Evolutionary conservation across 2,888 invertebrate genomes (phyloP).

Genomic region (Apotomis turbidana): DNA sequence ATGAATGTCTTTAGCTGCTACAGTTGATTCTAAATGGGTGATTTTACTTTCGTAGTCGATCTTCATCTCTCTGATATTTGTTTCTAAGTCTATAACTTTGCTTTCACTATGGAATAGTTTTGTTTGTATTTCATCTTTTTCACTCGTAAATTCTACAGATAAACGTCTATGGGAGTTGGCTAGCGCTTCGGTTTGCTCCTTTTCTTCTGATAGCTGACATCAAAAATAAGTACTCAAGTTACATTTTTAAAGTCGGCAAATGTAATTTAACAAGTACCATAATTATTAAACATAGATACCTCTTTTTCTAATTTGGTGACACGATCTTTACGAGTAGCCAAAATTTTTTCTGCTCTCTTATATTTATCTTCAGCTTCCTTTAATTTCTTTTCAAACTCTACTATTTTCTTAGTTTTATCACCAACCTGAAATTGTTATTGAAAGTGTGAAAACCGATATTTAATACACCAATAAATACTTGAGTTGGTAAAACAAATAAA

Average conservation of each 20-base stretch:
- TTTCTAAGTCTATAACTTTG: conserved; percentile 76
- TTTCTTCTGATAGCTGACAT: conserved; percentile 78
- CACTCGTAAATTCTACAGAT: conserved; percentile 73
- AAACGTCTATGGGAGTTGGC: conserved; percentile 69
- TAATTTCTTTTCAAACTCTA: conserved; percentile 86
- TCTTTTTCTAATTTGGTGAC: conserved; percentile 85
- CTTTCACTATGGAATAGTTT: conserved; percentile 77
- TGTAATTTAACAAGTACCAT: background rate
- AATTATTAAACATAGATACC: conserved; percentile 63
- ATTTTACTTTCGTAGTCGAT: conserved; percentile 84
- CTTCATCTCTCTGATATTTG: conserved; percentile 80
- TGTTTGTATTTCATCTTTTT: conserved; percentile 77
- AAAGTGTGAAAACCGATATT: background rate
- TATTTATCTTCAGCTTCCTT: conserved; percentile 87
- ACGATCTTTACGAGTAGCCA: conserved; percentile 82
- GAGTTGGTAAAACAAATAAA: background rate
- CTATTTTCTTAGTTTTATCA: conserved; percentile 85
- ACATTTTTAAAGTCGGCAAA: background rate
- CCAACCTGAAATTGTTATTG: conserved; percentile 75
- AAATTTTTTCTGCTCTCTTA: conserved; percentile 83
- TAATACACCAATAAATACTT: background rate
- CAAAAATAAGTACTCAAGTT: conserved; percentile 42
- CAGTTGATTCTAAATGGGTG: conserved; percentile 83
- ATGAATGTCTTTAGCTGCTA: conserved; percentile 84
- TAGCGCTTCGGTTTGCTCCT: conserved; percentile 71